Evolutionary conservation across 2,888 invertebrate species (phyloP), one percentile per base, ranked within the genome.

Genomic region (Caenorhabditis japonica): DNA sequence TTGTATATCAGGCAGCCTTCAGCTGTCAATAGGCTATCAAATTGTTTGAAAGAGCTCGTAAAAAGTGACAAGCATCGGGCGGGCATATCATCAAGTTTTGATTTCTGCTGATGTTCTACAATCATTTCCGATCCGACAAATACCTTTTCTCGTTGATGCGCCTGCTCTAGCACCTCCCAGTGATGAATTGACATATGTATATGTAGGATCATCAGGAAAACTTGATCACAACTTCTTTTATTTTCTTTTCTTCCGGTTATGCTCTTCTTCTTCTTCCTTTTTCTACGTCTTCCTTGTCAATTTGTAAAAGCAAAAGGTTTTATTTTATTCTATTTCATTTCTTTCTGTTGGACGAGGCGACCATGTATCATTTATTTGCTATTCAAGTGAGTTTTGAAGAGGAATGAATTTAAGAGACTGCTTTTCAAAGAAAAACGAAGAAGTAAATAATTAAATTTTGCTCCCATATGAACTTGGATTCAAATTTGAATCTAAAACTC

Each of bases 11-110:
- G 56, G 43, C 34, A 53, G 53, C 17, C 66, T 66, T 66, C 66
- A 66, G 66, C 66, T 66, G 66, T 66, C 66, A 66, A 56, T 56
- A 56, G 56, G 21, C 66, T 34, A 66, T 66, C 66, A 56, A 66
- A 66, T 66, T 66, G 66, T 66, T 66, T 56, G 56, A 66, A 66
- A 56, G 56, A 56, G 66, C 66, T 66, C 66, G 66, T 66, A 66
- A 66, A 66, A 66, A 55, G 66, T 66, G 66, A 66, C 66, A 66
- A 66, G 66, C 49, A 49, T 56, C 66, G 25, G 43, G 66, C 56
- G 41, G 51, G 66, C 66, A 66, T 56, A 66, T 66, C 66, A 66
- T 66, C 66, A 66, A 66, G 66, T 66, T 66, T 66, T 66, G 66
- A 66, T 66, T 51, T 66, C 66, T 56, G 51, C 23, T 58, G 51